Evolutionary conservation across 2,888 invertebrate genomes (phyloP).

Genomic region (Drosophila phalerata): DNA sequence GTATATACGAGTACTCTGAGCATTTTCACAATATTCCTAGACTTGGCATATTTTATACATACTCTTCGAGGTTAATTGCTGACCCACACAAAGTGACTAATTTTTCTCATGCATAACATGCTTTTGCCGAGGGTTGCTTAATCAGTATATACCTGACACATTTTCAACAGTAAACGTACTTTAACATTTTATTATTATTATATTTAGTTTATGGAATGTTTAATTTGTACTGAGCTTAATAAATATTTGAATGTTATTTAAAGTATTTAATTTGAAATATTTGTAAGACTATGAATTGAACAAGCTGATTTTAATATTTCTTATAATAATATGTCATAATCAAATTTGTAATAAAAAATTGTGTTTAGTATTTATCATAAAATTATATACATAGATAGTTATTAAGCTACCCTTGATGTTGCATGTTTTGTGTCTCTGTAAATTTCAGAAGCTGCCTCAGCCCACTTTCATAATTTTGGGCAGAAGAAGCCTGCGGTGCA

Average conservation of each 20-base stretch:
- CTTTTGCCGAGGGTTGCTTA: slow-evolving; percentile 16
- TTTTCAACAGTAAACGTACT: background rate
- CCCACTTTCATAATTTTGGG: slow-evolving; percentile 53
- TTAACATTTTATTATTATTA: background rate
- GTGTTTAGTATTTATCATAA: background rate
- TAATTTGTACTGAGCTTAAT: no score
- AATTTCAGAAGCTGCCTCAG: slow-evolving; percentile 23
- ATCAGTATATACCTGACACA: background rate
- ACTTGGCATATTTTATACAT: slow-evolving; percentile 37
- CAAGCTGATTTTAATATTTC: no score
- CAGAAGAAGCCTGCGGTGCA: slow-evolving; percentile 39
- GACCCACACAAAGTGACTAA: slow-evolving; percentile 69
- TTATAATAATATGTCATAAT: no score
- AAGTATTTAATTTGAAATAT: no score
- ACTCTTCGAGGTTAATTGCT: slow-evolving; percentile 65
- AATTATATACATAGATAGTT: no score
- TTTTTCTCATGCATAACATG: slow-evolving; percentile 39
- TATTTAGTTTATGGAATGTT: no score
- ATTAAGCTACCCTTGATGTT: slow-evolving; percentile 10
- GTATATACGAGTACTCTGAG: background rate
- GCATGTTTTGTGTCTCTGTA: slow-evolving; percentile 41
- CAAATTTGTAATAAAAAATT: no score
- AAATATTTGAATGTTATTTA: no score
- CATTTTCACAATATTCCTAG: slow-evolving; percentile 22
- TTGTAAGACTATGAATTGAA: no score